Conservation (phyloP, 2,888 invertebrate species). For the Melanotus villosus region DNA sequence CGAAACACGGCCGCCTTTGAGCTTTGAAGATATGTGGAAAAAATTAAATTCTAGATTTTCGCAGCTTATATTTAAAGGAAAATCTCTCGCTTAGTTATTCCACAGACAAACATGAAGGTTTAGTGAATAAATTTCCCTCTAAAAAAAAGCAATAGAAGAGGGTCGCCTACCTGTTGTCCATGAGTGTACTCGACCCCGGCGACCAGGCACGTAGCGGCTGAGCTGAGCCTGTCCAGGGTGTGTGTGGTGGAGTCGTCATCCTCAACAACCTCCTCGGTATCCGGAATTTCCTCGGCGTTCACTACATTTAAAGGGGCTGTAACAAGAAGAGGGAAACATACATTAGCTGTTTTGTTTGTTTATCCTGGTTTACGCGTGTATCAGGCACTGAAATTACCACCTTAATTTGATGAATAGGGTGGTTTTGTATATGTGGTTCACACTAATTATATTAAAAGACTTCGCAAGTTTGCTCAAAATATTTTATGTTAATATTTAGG, state of each 20-base stretch:
- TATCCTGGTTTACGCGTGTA: neutral
- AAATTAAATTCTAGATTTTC: no score
- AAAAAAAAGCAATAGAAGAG: neutral
- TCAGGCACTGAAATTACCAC: neutral
- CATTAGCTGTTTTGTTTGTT: neutral
- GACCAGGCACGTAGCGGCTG: constrained; percentile 68
- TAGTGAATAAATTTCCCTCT: no score
- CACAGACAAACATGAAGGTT: no score
- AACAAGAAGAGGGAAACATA: constrained; percentile 14
- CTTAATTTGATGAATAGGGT: no score
- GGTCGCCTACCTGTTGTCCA: constrained; percentile 68
- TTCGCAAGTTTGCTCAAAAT: neutral
- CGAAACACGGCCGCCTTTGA: no score
- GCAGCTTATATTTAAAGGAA: neutral
- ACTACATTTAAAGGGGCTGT: constrained; percentile 38
- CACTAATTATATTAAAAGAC: neutral
- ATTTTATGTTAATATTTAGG: no score
- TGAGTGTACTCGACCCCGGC: constrained; percentile 69
- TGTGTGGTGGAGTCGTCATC: constrained; percentile 66
- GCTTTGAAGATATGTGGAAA: no score
- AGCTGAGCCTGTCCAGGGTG: constrained; percentile 65
- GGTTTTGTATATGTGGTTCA: no score
- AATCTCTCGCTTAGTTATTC: neutral
- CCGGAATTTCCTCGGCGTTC: constrained; percentile 34
- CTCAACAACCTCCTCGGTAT: constrained; percentile 56